Conservation (phyloP, 2,797 vertebrate genomes). For the Valencia hispanica region DNA sequence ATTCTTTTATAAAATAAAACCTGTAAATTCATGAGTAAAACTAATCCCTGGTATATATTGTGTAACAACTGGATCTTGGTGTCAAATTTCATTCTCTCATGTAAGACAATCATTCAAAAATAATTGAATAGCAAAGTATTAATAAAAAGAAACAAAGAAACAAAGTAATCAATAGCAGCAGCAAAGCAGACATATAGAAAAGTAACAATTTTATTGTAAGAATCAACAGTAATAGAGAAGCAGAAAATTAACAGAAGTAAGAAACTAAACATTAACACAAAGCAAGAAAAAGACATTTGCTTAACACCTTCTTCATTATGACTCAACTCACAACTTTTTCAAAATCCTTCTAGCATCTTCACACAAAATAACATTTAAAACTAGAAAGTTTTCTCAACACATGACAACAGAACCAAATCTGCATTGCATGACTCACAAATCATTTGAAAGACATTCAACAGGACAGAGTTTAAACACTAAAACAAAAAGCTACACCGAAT, state of each 20-base stretch:
- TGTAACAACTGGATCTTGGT: background rate
- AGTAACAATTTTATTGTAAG: background rate
- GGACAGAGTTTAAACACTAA: no score
- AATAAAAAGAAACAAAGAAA: background rate
- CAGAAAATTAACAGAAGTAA: no score
- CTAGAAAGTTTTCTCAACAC: background rate
- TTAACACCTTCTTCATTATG: no score
- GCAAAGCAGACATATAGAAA: background rate
- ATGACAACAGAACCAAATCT: no score
- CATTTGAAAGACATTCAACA: background rate
- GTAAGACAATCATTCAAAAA: no score
- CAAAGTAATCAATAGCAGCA: background rate
- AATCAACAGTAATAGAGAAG: no score
- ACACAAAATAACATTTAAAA: background rate
- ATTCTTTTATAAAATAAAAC: background rate
- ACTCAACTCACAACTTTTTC: background rate
- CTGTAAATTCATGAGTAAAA: no score
- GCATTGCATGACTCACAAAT: background rate
- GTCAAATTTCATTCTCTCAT: no score
- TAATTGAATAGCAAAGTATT: background rate
- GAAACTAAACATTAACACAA: background rate
- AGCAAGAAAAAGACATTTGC: background rate
- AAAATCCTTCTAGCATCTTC: background rate
- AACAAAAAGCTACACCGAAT: no score
- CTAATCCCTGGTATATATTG: background rate